Base-by-base conservation (phyloP, 2,888 invertebrate species). In the Troides helena region DNA sequence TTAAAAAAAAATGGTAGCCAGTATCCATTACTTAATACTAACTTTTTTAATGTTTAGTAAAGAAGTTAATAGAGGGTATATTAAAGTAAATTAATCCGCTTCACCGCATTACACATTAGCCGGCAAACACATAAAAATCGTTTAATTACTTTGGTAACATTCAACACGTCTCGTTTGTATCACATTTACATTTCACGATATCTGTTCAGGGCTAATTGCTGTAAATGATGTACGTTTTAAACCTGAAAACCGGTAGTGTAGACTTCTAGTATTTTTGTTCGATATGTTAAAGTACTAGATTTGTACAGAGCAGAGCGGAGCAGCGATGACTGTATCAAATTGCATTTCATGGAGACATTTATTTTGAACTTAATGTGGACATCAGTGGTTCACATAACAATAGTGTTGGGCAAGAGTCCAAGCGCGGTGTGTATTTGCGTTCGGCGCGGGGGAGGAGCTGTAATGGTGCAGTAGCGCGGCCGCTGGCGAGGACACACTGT, bases 371-470 rank as follows among this genome's bases (percentile, higher is more conserved):
- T 67, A 62, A 67, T 50, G 65, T 14, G 59, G 53, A 30, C 53
- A 56, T 18, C 23, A 62, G 36, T 57, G 56, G 67, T 43, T 10
- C 56, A 43, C 67, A 68, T 68, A 50, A 59, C 62, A 59, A 59
- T 62, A 62, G 58, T 71, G 82, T 80, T 80, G 85, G 88, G 86
- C 86, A 86, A 84, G 82, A 81, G 85, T 86, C 88, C 87, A 85
- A 85, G 77, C 74, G 73, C 53, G 30, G 30, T 30, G 30, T 30
- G 64, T 63, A 59, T 58, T 43, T 46, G 59, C 17, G 59, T 18
- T 21, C 30, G 30, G 50, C 18, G 17, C 6, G 21, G 50, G 43
- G 50, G 36, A 39, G 50, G 58, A 21, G 53, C 50, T 58, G 23
- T 36, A 57, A 43, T 58, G 46, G 68, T 63, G 68, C 58, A 63